phyloP scores from a whole-genome alignment of 1,140 invertebrate genomes.

The Semibalanus balanoides region DNA sequence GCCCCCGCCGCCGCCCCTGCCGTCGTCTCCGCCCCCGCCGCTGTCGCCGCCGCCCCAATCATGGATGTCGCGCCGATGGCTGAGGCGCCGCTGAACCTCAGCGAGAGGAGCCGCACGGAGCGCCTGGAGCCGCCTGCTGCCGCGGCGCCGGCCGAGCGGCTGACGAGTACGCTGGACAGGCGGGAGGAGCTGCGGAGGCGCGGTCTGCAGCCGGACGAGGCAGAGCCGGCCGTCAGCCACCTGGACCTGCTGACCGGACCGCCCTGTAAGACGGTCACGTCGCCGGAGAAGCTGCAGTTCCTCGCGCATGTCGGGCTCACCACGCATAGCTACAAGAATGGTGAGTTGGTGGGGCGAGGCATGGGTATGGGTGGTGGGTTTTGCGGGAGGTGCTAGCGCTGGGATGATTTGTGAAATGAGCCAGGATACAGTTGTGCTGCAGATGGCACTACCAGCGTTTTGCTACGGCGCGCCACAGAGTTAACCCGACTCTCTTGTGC shows the following conservation, averaged over 20 bases:
- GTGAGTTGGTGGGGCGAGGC: too few species aligned
- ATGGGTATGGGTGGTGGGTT: too few species aligned
- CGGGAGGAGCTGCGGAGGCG: background rate
- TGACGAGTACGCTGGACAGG: background rate
- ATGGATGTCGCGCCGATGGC: too few species aligned
- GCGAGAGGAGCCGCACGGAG: background rate
- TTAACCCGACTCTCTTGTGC: too few species aligned
- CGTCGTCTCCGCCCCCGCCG: too few species aligned
- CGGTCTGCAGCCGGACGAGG: background rate
- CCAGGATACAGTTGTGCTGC: too few species aligned
- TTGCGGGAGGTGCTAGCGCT: too few species aligned
- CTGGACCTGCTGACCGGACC: constrained; percentile 2
- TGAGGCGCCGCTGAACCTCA: background rate
- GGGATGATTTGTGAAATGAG: too few species aligned
- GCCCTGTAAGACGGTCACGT: background rate
- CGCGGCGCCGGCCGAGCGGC: background rate
- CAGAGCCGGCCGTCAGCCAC: background rate
- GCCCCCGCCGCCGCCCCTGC: too few species aligned
- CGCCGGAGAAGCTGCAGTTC: background rate
- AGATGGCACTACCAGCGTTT: too few species aligned
- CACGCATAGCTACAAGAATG: background rate
- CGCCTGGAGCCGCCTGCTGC: background rate
- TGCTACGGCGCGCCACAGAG: too few species aligned
- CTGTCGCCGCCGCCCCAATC: too few species aligned
- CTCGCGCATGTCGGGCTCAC: background rate